Evolutionary conservation across 23 tunicate genomes (phyloP), one percentile per base, ranked within the genome.

Genomic region (Trididemnum clinides): DNA sequence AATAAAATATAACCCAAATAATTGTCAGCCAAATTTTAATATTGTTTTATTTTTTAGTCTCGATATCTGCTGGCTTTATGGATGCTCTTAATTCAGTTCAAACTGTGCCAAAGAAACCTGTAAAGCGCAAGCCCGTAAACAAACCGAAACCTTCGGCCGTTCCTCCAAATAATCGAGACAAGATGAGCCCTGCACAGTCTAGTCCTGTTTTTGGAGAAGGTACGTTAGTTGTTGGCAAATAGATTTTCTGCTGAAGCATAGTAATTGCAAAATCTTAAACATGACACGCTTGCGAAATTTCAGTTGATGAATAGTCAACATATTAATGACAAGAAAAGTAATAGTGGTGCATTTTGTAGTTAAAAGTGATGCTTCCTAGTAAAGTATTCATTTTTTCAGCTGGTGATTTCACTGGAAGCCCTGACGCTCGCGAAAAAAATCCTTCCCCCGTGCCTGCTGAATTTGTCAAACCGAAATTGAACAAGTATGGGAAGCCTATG

Each of bases 61-160:
- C 89, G 19, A 86, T 91, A 62, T 91, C 96, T 35, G 96, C 76
- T 19, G 96, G 90, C 1, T 91, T 91, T 70, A 91, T 91, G 96
- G 96, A 91, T 29, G 96, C 96, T 1, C 70, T 91, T 1, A 91
- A 86, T 51, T 91, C 90, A 1, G 73, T 86, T 19, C 87, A 90
- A 28, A 72, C 82, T 29, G 72, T 72, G 1, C 87, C 75, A 23
- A 84, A 77, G 23, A 44, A 81, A 34, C 63, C 71, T 12, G 64
- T 63, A 6, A 91, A 91, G 66, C 87, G 96, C 33, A 86, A 76
- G 66, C 83, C 86, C n/a, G 75, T 73, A 21, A 38, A 21, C 7
- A 86, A 86, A 32, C 34, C 84, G 0, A 89, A 89, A 84, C 39
- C 86, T 6, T 21, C 57, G 20, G 19, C 82, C 6, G 1, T 83